These are phyloP conservation scores for Sanderia malayensis DNA, from an alignment of 30 jellyfish, hydroid and myxozoan genomes.

Conservation along the genomic window DNA sequence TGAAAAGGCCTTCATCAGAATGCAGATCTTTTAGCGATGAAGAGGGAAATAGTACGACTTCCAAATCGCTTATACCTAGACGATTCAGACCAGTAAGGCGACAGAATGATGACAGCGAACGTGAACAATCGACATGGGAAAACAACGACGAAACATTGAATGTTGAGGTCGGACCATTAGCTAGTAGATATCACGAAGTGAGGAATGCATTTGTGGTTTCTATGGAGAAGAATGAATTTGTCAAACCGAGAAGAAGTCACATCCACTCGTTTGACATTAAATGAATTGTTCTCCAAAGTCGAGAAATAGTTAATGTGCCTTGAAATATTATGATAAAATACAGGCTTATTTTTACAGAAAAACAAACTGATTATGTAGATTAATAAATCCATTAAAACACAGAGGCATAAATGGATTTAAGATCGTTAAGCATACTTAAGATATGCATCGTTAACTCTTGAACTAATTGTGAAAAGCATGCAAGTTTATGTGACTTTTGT, in stretches of 20 bases:
- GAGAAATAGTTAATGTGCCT: too few species aligned
- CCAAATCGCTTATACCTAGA: neutral
- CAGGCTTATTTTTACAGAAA: too few species aligned
- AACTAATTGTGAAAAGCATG: too few species aligned
- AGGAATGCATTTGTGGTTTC: constrained; percentile 6
- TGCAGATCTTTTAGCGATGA: neutral
- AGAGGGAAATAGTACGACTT: neutral
- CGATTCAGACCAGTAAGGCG: neutral
- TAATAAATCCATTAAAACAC: too few species aligned
- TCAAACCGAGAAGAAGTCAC: constrained; percentile 20
- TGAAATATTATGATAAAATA: too few species aligned
- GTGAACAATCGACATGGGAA: neutral
- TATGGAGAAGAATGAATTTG: neutral
- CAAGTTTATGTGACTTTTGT: too few species aligned
- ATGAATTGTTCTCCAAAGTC: neutral
- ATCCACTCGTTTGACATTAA: constrained; percentile 11
- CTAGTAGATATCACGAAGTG: constrained; percentile 9
- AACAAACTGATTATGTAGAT: too few species aligned
- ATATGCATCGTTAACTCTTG: too few species aligned
- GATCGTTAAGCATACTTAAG: too few species aligned
- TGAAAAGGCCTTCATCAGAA: neutral
- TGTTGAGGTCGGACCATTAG: neutral
- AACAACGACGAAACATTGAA: neutral
- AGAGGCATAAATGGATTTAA: too few species aligned
- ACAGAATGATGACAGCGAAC: neutral